A percentile compares a stretch with the other conserved stretches of the same genome.
Conservation (phyloP, 1,140 invertebrate genomes). For the Proctacanthus coquilletti region DNA sequence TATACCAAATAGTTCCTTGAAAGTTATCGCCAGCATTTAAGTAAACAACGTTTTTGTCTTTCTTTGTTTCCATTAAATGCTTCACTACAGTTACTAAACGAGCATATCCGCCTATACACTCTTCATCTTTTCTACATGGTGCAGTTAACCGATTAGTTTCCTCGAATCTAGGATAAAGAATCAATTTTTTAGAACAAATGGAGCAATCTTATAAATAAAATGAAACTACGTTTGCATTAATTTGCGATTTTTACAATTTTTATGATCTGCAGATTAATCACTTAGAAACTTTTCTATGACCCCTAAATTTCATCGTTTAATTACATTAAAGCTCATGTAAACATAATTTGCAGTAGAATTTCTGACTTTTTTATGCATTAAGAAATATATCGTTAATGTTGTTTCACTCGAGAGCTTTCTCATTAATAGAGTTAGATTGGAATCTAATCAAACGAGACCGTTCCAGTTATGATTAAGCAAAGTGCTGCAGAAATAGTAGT, state of each 20-base stretch:
- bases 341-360: no score
- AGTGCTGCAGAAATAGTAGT: no score
- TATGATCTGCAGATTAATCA: not conserved
- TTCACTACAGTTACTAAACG: slow-evolving; percentile 42
- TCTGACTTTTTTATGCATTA: no score
- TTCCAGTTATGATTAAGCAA: no score
- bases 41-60: slow-evolving; percentile 47
- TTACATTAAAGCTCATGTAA: no score
- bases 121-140: slow-evolving; percentile 35
- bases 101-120: slow-evolving; percentile 59
- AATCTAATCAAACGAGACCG: no score
- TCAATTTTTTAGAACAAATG: no score
- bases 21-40: slow-evolving; percentile 75
- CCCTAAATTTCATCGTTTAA: not conserved
- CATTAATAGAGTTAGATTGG: no score
- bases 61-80: slow-evolving; percentile 34
- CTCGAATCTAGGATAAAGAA: slow-evolving; percentile 52
- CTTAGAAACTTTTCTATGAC: not conserved
- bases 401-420: no score
- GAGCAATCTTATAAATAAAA: no score
- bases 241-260: not conserved
- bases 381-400: no score
- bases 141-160: slow-evolving; percentile 43
- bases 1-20: slow-evolving; percentile 76
- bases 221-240: slow-evolving; percentile 2